Base-by-base conservation (phyloP, 2,888 invertebrate species). In the Lomographa bimaculata region DNA sequence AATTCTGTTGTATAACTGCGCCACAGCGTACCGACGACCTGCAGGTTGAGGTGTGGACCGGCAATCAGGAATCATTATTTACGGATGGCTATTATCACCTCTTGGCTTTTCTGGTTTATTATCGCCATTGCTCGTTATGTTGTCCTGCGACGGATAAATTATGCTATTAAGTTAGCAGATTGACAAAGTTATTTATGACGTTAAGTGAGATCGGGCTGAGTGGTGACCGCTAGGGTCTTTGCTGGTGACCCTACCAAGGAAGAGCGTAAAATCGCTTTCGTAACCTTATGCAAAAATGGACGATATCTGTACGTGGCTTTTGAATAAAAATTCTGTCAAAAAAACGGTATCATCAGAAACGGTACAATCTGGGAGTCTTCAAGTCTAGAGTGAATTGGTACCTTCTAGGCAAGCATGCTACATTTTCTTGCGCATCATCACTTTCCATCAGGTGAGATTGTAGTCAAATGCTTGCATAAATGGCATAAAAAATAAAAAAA, bases 141-240 rank as follows among this genome's bases (percentile, higher is more conserved):
- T 86, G 86, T 85, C 85, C 81, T 80, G 81, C 55, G 76, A 81
- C 74, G 82, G 84, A 82, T 86, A 87, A 87, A 85, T 87, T 87
- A 84, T 86, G 82, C 86, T 84, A 86, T 87, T 87, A 87, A 86
- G 87, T 87, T 85, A 85, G 86, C 83, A 81, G 87, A 86, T 85
- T 87, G 86, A 87, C 87, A 86, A 83, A 86, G 83, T 86, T 87
- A 85, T 87, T 87, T 87, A 87, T 86, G 84, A 84, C 76, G 70
- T 79, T 79, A 77, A 81, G 82, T 76, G 79, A 77, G 79, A 75
- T 73, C 71, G 64, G 68, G 69, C 64, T 78, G 77, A 77, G 78
- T 78, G 73, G 76, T 77, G 73, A 75, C 71, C 75, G 68, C 70
- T 71, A 63, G 61, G 57, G 59, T 60, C 64, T 59, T 64, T 64